Percentiles rank a stretch among this genome's conserved stretches.
These are phyloP conservation scores for Drosophila aff. DNA, from an alignment of 1,140 invertebrate species.

Conservation along the genomic window DNA sequence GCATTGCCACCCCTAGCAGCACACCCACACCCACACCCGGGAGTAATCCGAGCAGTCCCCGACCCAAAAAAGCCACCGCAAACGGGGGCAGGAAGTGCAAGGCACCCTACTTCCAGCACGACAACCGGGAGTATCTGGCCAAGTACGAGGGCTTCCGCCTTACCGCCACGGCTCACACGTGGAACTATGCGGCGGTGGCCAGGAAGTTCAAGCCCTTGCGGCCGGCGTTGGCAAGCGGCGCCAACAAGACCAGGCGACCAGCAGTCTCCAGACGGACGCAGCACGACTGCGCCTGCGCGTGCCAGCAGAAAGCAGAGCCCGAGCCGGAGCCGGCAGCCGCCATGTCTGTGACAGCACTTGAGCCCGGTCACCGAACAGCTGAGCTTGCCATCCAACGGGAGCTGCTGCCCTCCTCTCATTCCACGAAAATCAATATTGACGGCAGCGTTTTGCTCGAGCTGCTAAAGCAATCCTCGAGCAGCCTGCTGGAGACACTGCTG, in stretches of 20 bases:
- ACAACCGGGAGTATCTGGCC: slow-evolving; percentile 73
- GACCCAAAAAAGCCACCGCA: neutral
- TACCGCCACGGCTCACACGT: slow-evolving; percentile 55
- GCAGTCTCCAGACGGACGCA: slow-evolving; percentile 40
- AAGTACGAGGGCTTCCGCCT: slow-evolving; percentile 73
- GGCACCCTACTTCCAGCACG: slow-evolving; percentile 79
- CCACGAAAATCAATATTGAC: slow-evolving; percentile 42
- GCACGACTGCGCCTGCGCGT: slow-evolving; percentile 69
- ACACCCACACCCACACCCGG: slow-evolving; percentile 11
- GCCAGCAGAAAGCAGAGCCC: slow-evolving; percentile 39
- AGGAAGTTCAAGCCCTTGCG: slow-evolving; percentile 79
- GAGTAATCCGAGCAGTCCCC: slow-evolving; percentile 12
- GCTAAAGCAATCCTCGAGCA: slow-evolving; percentile 70
- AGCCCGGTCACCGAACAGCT: slow-evolving; percentile 53
- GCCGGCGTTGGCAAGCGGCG: slow-evolving; percentile 74
- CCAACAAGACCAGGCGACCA: slow-evolving; percentile 76
- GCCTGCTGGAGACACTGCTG: slow-evolving; percentile 63
- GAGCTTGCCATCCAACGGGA: slow-evolving; percentile 37
- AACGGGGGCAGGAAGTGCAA: slow-evolving; percentile 60
- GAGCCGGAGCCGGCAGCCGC: slow-evolving; percentile 45
- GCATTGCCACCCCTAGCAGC: slow-evolving; percentile 22
- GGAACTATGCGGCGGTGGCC: slow-evolving; percentile 79
- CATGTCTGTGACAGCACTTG: slow-evolving; percentile 10
- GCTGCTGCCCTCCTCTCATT: neutral
- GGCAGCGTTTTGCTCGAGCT: slow-evolving; percentile 63